Evolutionary conservation across 1,140 invertebrate genomes (phyloP).

Genomic region (Uloborus diversus): DNA sequence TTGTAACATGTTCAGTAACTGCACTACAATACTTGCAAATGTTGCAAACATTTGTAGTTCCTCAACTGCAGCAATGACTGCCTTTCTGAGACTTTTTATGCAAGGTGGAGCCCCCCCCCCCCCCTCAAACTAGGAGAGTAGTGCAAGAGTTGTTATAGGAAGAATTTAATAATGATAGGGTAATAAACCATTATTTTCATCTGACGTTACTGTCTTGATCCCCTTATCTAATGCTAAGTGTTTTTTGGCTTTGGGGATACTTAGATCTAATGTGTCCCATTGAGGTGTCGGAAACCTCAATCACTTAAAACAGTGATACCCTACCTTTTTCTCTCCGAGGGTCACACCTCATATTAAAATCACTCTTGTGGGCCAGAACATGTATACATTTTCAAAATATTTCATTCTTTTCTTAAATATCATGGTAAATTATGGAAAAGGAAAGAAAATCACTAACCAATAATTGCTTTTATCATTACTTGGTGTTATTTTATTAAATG

Average conservation of each 20-base stretch:
- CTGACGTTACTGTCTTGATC: neutral
- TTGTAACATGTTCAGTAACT: neutral
- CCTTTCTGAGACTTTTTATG: neutral
- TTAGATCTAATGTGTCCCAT: neutral
- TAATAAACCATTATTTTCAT: neutral
- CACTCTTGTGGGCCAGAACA: no score
- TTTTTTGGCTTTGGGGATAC: neutral
- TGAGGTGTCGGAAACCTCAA: neutral
- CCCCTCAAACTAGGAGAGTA: neutral
- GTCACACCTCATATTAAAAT: no score
- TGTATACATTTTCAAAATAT: no score
- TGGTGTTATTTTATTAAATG: no score
- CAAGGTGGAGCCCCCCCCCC: neutral
- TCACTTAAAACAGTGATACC: neutral
- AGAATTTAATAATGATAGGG: neutral
- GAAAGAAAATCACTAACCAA: no score
- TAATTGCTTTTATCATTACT: no score
- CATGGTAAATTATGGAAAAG: no score
- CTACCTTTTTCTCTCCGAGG: no score
- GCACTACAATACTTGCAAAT: neutral
- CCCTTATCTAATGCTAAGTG: neutral
- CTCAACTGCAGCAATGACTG: neutral
- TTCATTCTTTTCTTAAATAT: no score
- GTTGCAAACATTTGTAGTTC: slow-evolving; percentile 4
- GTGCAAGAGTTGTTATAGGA: neutral